A percentile compares a stretch with the other conserved stretches of the same genome.
Evolutionary conservation across 2,797 vertebrate species (phyloP).

Genomic region (Enteromius mattozi): DNA sequence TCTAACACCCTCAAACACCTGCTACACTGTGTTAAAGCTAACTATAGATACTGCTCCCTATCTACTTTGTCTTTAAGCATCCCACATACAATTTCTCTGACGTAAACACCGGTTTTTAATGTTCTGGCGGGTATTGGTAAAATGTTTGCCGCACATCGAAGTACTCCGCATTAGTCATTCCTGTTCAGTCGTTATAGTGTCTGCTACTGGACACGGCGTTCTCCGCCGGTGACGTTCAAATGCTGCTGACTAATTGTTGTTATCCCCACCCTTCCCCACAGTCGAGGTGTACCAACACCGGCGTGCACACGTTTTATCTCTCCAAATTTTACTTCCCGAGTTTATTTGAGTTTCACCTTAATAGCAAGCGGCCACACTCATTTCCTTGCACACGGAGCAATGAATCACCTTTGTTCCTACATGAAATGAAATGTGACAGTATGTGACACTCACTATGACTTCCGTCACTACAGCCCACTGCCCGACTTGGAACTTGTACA

Average conservation of each 20-base stretch:
- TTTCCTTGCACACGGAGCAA: constrained; percentile 63
- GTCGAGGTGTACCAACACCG: constrained; percentile 23
- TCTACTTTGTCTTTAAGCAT: constrained; percentile 32
- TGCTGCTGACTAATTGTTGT: constrained; percentile 82
- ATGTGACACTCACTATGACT: constrained; percentile 67
- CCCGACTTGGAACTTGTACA: constrained; percentile 56
- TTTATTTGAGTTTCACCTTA: constrained; percentile 49
- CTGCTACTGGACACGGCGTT: constrained; percentile 72
- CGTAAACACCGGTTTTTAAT: constrained; percentile 31
- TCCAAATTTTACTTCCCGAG: constrained; percentile 33
- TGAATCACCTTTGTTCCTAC: constrained; percentile 73
- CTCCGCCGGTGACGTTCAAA: constrained; percentile 77
- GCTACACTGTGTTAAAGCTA: not conserved
- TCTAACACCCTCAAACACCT: not conserved
- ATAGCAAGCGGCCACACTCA: constrained; percentile 66
- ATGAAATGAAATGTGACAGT: constrained; percentile 64
- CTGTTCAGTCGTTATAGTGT: constrained; percentile 66
- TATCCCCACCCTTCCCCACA: constrained; percentile 65
- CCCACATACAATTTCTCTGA: constrained; percentile 50
- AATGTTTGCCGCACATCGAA: constrained; percentile 58
- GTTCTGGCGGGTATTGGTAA: constrained; percentile 28
- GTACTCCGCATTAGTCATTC: constrained; percentile 76
- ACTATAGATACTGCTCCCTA: not conserved
- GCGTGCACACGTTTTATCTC: constrained; percentile 58
- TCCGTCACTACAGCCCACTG: constrained; percentile 80